Percentiles rank a stretch among this genome's conserved stretches.
These are phyloP conservation scores for Drosophila pseudotalamancana DNA, from an alignment of 2,888 invertebrate species.

Conservation along the genomic window DNA sequence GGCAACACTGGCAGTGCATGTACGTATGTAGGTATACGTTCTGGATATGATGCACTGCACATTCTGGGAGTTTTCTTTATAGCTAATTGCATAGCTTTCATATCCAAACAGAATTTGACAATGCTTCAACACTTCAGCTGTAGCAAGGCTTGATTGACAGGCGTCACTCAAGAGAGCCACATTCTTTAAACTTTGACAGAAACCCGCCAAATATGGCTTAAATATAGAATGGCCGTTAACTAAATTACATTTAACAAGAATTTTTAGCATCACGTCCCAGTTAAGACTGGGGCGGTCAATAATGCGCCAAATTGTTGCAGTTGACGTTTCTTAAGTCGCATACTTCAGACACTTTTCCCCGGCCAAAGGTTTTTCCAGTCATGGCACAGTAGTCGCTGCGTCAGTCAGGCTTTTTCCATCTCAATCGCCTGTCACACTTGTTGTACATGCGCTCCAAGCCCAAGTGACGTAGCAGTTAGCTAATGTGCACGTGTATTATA, in stretches of 20 bases:
- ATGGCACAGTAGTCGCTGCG: constrained; percentile 19
- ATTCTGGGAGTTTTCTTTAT: constrained; percentile 15
- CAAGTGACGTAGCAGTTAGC: constrained; percentile 62
- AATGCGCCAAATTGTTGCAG: constrained; percentile 40
- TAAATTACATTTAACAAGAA: constrained; percentile 52
- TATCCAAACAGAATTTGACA: constrained; percentile 40
- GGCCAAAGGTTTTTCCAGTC: constrained; percentile 64
- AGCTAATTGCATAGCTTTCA: constrained; percentile 41
- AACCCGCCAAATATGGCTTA: constrained; percentile 68
- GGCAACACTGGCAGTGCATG: constrained; percentile 19
- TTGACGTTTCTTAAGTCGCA: constrained; percentile 16
- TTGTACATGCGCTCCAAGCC: constrained; percentile 52
- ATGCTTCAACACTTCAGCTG: constrained; percentile 60
- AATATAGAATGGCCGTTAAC: constrained; percentile 66
- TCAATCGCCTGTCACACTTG: constrained; percentile 55
- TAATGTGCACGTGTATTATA: constrained; percentile 5
- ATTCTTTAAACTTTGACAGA: constrained; percentile 54
- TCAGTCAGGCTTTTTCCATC: constrained; percentile 32
- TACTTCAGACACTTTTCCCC: constrained; percentile 44
- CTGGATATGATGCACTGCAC: neutral
- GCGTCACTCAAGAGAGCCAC: constrained; percentile 59
- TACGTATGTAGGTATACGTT: neutral
- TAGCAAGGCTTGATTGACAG: constrained; percentile 44
- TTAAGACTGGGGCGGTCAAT: constrained; percentile 16
- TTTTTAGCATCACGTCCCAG: constrained; percentile 24